Base-by-base conservation (phyloP, 64 coral and sea anemone genomes). In the Pocillopora damicornis region DNA sequence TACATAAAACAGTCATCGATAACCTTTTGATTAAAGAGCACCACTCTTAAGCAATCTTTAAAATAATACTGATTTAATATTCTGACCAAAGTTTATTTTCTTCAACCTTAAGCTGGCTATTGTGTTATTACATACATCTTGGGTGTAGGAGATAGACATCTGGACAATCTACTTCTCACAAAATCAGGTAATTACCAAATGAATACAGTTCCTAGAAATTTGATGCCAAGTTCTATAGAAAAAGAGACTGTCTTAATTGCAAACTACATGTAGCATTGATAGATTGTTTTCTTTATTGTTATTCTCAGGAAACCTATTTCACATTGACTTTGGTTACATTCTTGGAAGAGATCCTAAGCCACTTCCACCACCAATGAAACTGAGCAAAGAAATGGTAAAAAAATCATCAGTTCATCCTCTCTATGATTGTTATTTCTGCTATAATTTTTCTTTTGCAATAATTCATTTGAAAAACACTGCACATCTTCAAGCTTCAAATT, bases 311-410 rank as follows among this genome's bases (percentile, higher is more conserved):
- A 95, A 95, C 78, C 64, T 95, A 34, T 95, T 95, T 86, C 93
- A 95, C 75, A 84, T 95, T 58, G 93, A 95, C 63, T 98, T 98
- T 98, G 95, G 95, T 12, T 98, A 96, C 63, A 96, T 98, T 88
- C 95, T 98, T 69, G 95, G 95, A 51, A 88, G 95, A 89, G 95
- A 98, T 79, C 94, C 94, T 23, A 96, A 96, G 83, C 94, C 94
- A n/a, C 63, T 96, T 22, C 94, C 94, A 63, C 94, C 94, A 79
- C 94, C 95, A 34, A 98, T 98, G 95, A 98, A 98, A 87, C 92
- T 98, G 26, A 98, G 95, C 82, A 98, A 98, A 81, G 95, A 98
- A 90, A 98, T 98, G 95, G 95, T 98, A 92, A 74, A 81, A 65
- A 25, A 59, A 18, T 2, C 37, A 10, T 16, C 51, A 51, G 34